phyloP scores from a whole-genome alignment of 1,140 invertebrate genomes.

The Lepidurus couesii region DNA sequence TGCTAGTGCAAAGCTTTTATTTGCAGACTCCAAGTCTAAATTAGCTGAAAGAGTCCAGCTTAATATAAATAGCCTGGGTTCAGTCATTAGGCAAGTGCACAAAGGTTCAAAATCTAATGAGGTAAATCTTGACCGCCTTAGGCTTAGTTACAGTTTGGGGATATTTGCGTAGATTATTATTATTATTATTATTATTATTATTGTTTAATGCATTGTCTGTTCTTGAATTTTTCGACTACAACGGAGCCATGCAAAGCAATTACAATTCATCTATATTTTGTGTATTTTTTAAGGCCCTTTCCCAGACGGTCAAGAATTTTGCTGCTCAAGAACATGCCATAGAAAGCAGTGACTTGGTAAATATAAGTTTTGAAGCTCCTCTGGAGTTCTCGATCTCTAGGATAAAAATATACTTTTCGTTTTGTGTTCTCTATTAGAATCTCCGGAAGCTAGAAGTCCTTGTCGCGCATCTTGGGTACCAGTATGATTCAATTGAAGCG shows the following conservation, averaged over 20 bases:
- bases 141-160: no score
- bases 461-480: slow-evolving; percentile 13
- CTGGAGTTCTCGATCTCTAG: no score
- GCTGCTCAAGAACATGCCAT: not conserved
- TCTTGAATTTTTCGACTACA: no score
- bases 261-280: not conserved
- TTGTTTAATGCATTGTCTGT: no score
- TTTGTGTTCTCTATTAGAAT: not conserved
- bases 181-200: no score
- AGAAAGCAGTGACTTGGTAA: not conserved
- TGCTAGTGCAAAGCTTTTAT: not conserved
- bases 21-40: not conserved
- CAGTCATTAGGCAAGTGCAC: not conserved
- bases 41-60: slow-evolving; percentile 4
- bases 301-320: not conserved
- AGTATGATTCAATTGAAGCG: not conserved
- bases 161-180: no score
- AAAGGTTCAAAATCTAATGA: not conserved
- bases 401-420: no score
- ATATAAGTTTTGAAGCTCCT: not conserved
- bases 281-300: not conserved
- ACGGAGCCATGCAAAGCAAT: no score
- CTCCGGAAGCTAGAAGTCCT: not conserved
- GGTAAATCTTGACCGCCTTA: not conserved
- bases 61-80: not conserved